Evolutionary conservation across 2,113 vertebrate genomes (phyloP).

Genomic region (Callorhinus ursinus): DNA sequence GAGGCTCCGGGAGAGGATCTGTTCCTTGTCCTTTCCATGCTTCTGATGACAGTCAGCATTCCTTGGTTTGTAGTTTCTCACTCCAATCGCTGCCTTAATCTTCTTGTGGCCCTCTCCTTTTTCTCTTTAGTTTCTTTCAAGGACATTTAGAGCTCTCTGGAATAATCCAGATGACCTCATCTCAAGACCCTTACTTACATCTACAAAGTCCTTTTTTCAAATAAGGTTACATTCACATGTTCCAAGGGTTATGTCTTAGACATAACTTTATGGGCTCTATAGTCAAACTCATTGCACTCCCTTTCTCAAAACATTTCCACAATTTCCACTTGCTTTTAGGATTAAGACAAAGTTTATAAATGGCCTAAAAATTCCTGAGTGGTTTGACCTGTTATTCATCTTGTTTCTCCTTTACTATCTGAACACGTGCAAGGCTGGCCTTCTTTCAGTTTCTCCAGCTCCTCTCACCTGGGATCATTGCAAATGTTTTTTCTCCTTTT

Average conservation of each 20-base stretch:
- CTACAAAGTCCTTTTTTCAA: background rate
- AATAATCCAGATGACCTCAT: background rate
- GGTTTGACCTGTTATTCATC: background rate
- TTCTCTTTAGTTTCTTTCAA: conserved; percentile 7
- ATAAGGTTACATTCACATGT: background rate
- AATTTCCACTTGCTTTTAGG: background rate
- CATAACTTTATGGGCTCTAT: background rate
- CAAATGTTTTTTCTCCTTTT: background rate
- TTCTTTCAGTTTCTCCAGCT: background rate
- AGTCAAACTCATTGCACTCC: background rate
- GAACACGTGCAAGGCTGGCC: background rate
- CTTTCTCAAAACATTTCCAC: conserved; percentile 8
- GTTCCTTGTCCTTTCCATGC: background rate
- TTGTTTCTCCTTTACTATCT: background rate
- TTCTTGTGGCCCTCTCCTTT: background rate
- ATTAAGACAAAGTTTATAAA: background rate
- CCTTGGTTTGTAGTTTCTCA: background rate
- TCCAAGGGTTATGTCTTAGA: background rate
- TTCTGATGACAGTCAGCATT: background rate
- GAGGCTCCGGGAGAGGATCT: background rate
- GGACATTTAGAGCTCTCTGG: background rate
- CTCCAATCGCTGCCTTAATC: background rate
- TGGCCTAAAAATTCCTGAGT: background rate
- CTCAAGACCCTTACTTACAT: background rate
- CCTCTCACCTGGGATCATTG: background rate